Evolutionary conservation across 2,797 vertebrate genomes (phyloP), one percentile per base, ranked within the genome.

Genomic region (Macropodus opercularis): DNA sequence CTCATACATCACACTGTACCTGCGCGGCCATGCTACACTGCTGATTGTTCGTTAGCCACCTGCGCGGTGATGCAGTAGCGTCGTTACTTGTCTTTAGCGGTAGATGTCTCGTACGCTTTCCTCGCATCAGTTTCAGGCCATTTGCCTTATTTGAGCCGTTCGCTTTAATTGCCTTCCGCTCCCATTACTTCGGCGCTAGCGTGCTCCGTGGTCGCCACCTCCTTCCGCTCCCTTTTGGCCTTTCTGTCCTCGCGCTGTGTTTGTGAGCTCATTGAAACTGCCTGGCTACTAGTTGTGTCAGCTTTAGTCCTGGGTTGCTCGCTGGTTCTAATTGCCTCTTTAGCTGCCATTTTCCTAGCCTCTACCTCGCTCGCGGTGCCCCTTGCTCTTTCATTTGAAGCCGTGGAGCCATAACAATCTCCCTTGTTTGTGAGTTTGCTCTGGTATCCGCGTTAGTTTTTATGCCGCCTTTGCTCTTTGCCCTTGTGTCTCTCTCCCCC

Each of bases 321-420:
- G 47, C 81, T 68, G 56, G 49, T 82, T 80, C 64, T 85, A 87
- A 89, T 86, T 81, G 79, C 74, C 80, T 75, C 64, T 80, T 84
- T 81, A 75, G 63, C 61, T 62, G 36, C 43, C 38, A 36, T 77
- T 69, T 79, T 73, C 55, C 67, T 46, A 39, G 39, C 62, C 42
- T 59, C 29, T 55, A 19, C 46, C 66, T 81, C 31, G 52, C 65
- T 76, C 35, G 17, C 72, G 62, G 52, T 72, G 44, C 69, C 68
- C 46, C 52, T 38, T 42, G 50, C 65, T 48, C 52, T 83, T 75
- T 84, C 40, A 50, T 77, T 78, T 71, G 54, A 44, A 66, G 54
- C 43, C 39, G 32, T 43, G 36, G 69, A 77, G 43, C 44, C 46
- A n/a, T 70, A 79, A 85, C 52, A 62, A n/a, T 74, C 54, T 62